Conservation (phyloP, 1,140 invertebrate species). For the Tetragonula clypearis region DNA sequence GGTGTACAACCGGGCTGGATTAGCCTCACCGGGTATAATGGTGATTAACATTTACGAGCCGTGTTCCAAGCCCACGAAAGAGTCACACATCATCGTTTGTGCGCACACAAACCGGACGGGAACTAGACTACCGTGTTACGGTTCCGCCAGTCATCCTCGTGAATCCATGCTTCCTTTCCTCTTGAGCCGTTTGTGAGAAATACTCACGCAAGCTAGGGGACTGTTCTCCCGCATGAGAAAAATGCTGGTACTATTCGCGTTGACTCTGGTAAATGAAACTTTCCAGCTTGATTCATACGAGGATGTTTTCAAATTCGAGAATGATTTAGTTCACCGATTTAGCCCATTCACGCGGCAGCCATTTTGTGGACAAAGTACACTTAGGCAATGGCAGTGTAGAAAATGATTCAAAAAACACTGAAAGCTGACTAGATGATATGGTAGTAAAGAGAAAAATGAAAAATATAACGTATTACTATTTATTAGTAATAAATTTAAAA, state of each 20-base stretch:
- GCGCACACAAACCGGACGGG: not conserved
- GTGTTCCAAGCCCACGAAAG: conserved; percentile 3
- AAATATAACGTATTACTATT: too few species aligned
- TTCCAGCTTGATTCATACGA: too few species aligned
- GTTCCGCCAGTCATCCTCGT: not conserved
- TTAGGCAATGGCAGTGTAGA: too few species aligned
- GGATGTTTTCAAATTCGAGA: not conserved
- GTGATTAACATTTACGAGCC: conserved; percentile 35
- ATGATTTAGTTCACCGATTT: too few species aligned
- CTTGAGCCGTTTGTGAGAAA: not conserved
- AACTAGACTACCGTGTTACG: conserved; percentile 19
- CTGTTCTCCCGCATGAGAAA: not conserved
- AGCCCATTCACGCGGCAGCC: too few species aligned
- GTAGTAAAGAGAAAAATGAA: too few species aligned
- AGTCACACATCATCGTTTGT: conserved; percentile 26
- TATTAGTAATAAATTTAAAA: too few species aligned
- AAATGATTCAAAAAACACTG: too few species aligned
- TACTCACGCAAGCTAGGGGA: not conserved
- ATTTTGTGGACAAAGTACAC: too few species aligned
- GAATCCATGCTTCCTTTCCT: not conserved
- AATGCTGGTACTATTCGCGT: not conserved
- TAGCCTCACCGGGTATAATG: conserved; percentile 6
- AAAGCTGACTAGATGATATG: too few species aligned
- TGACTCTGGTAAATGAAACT: not conserved
- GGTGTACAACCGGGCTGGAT: conserved; percentile 4